Conservation (phyloP, 2,113 vertebrate species). For the Malurus elegans region DNA sequence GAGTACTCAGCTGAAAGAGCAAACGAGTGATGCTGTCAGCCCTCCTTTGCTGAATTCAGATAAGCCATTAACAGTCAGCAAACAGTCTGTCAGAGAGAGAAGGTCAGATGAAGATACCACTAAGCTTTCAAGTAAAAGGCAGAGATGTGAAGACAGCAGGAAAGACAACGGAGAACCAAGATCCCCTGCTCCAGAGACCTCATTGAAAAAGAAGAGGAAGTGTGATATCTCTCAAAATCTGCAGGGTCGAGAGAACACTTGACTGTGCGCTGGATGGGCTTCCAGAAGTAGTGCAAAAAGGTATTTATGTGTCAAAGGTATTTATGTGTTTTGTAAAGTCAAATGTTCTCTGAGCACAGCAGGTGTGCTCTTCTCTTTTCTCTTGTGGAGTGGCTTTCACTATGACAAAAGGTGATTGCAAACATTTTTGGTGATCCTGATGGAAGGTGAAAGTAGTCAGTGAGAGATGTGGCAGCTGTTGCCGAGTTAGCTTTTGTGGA, state of each 20-base stretch:
- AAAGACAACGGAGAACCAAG: not conserved
- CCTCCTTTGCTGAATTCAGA: not conserved
- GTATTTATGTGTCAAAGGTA: slow-evolving; percentile 79
- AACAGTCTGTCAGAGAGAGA: not conserved
- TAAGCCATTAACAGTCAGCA: not conserved
- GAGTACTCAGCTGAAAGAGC: slow-evolving; percentile 52
- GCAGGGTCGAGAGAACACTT: not conserved
- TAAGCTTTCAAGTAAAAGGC: slow-evolving; percentile 75
- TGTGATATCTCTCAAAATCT: not conserved
- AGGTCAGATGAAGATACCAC: slow-evolving; percentile 37
- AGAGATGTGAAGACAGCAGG: slow-evolving; percentile 38
- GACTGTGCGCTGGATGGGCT: slow-evolving; percentile 79
- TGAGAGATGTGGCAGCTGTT: not conserved
- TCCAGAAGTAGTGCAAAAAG: slow-evolving; percentile 84
- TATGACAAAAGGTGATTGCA: not conserved
- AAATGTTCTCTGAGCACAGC: not conserved
- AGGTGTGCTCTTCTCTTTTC: not conserved
- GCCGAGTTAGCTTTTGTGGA: not conserved
- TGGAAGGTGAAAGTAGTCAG: not conserved
- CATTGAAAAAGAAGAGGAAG: slow-evolving; percentile 76
- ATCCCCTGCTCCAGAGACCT: slow-evolving; percentile 65
- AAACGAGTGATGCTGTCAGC: not conserved
- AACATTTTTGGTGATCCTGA: not conserved
- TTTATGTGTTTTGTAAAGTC: not conserved
- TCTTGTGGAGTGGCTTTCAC: not conserved